Conservation (phyloP, 2,797 vertebrate species). For the Otolemur crassicaudatus region DNA sequence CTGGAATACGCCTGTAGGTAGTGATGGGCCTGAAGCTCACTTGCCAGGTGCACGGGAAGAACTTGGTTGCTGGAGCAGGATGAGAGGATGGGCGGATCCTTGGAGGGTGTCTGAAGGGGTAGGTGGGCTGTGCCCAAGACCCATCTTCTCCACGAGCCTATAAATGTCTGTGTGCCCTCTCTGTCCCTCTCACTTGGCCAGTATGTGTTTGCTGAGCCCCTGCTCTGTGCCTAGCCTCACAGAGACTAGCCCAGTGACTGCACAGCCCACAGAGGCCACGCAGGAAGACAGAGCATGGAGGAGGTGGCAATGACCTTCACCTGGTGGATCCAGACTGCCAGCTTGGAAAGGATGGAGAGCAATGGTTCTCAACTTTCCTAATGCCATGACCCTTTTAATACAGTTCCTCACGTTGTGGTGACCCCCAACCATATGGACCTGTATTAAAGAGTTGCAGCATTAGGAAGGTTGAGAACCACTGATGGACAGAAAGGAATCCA, state of each 20-base stretch:
- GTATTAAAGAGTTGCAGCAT: no score
- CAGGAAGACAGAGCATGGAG: neutral
- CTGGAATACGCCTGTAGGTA: neutral
- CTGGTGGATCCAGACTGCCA: neutral
- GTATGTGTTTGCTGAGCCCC: neutral
- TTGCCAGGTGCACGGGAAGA: neutral
- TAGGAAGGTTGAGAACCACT: no score
- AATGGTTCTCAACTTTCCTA: no score
- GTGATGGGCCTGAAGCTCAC: neutral
- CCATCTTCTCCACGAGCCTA: fast-evolving
- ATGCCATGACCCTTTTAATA: no score
- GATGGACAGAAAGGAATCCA: neutral
- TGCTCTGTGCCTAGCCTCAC: neutral
- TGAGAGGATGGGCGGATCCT: neutral
- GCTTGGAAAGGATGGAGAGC: neutral
- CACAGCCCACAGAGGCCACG: neutral
- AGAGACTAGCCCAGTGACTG: neutral
- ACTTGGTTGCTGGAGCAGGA: neutral
- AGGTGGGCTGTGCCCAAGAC: fast-evolving
- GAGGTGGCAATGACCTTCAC: neutral
- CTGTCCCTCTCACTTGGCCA: neutral
- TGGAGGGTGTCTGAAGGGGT: no score
- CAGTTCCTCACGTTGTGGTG: no score
- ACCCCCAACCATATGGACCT: no score
- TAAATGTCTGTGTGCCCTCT: fast-evolving